Percentiles rank a stretch among this genome's conserved stretches.
Evolutionary conservation across 1,140 invertebrate species (phyloP).

Genomic region (Stegodyphus mimosarum): DNA sequence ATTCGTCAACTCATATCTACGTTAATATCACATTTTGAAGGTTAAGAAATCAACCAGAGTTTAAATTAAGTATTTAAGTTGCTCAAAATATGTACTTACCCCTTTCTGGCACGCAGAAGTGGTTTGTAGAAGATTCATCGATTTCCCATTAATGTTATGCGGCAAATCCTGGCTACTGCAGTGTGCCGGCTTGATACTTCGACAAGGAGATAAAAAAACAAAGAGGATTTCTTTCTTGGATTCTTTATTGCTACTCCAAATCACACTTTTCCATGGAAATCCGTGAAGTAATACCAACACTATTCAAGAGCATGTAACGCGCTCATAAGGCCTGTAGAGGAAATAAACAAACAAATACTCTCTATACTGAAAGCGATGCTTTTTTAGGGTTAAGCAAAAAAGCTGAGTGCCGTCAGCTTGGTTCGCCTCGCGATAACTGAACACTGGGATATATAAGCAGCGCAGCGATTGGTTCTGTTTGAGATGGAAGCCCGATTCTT

Average conservation of each 20-base stretch:
- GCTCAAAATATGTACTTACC: slow-evolving; percentile 42
- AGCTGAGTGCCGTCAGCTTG: not conserved
- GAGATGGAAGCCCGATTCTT: too few relatives aligned
- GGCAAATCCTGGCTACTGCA: slow-evolving; percentile 47
- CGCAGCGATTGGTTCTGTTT: too few relatives aligned
- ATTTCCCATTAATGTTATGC: slow-evolving; percentile 60
- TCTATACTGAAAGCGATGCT: not conserved
- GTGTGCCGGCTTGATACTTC: not conserved
- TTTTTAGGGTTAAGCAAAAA: slow-evolving; percentile 44
- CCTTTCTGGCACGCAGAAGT: not conserved
- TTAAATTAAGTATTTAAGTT: not conserved
- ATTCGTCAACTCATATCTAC: too few relatives aligned
- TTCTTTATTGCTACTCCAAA: not conserved
- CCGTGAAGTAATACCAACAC: too few relatives aligned
- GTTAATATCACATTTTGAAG: too few relatives aligned
- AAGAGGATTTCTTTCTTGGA: not conserved
- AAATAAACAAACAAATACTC: slow-evolving; percentile 41
- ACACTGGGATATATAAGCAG: too few relatives aligned
- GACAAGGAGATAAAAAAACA: not conserved
- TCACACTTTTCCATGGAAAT: not conserved
- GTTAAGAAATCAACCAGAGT: too few relatives aligned
- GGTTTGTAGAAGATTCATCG: slow-evolving; percentile 33
- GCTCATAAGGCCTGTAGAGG: slow-evolving; percentile 9
- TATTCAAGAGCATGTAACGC: not conserved
- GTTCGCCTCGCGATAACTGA: not conserved